Conservation (phyloP, 1,140 invertebrate genomes). For the Belonocnema kinseyi region DNA sequence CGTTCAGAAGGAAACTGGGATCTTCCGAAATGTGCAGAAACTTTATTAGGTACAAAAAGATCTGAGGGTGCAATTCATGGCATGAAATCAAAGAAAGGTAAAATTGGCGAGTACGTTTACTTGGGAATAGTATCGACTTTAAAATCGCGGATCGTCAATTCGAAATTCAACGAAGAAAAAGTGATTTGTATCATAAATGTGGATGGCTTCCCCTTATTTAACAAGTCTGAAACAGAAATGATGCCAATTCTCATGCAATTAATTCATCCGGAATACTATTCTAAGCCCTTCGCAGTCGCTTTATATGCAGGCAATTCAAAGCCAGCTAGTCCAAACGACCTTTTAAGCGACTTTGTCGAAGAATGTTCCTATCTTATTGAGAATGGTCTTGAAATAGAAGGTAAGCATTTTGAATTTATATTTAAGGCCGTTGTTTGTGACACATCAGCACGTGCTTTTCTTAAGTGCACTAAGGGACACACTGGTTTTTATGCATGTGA, state of each 20-base stretch:
- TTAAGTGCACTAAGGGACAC: constrained; percentile 44
- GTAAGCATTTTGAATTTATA: constrained; percentile 27
- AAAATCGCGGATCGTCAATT: too few relatives aligned
- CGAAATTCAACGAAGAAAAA: too few relatives aligned
- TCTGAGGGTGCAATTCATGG: neutral
- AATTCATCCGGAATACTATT: constrained; percentile 26
- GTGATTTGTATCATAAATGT: too few relatives aligned
- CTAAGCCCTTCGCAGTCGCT: constrained; percentile 30
- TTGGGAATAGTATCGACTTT: too few relatives aligned
- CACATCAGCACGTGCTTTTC: constrained; percentile 43
- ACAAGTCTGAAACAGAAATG: constrained; percentile 23
- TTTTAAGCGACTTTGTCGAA: constrained; percentile 19
- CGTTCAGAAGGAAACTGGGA: constrained; percentile 36
- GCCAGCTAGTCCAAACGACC: constrained; percentile 1
- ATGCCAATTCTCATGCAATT: constrained; percentile 34
- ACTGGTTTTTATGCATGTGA: constrained; percentile 41
- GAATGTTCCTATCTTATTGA: constrained; percentile 27
- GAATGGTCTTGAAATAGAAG: constrained; percentile 8
- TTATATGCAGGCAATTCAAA: constrained; percentile 32
- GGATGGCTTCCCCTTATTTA: too few relatives aligned
- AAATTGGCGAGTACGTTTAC: too few relatives aligned
- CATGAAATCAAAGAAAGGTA: too few relatives aligned
- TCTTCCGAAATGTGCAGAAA: constrained; percentile 38
- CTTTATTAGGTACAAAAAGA: constrained; percentile 31
- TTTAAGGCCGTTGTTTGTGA: constrained; percentile 38